phyloP scores from a whole-genome alignment of 2,797 vertebrate species.

The Smutsia gigantea region DNA sequence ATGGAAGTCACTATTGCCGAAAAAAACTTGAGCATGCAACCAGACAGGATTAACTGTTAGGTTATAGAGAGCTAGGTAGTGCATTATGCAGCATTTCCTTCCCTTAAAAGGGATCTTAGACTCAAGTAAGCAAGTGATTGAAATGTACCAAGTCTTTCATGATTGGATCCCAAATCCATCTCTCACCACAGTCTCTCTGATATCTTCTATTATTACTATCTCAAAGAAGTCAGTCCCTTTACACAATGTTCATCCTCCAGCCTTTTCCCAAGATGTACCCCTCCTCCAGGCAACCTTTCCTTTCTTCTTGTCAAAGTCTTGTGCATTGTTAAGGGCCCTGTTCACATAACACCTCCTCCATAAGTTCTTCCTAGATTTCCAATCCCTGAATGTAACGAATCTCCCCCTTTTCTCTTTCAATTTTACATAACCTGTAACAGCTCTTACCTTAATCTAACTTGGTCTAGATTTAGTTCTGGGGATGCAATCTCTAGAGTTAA shows the following conservation, averaged over 20 bases:
- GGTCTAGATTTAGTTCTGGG: background rate
- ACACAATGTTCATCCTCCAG: background rate
- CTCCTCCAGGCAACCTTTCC: background rate
- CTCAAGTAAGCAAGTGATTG: background rate
- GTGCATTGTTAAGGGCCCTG: background rate
- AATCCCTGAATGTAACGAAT: background rate
- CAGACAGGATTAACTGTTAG: background rate
- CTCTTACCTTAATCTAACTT: background rate
- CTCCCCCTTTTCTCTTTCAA: background rate
- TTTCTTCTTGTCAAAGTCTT: background rate
- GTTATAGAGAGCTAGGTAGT: background rate
- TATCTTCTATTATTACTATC: background rate
- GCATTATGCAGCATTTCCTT: background rate
- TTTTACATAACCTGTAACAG: background rate
- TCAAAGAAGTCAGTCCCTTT: background rate
- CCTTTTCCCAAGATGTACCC: background rate
- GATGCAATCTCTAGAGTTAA: background rate
- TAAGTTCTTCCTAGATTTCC: background rate
- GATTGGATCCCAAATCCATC: background rate
- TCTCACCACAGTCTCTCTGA: background rate
- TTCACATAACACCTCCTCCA: background rate
- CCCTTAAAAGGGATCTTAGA: background rate
- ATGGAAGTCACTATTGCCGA: background rate
- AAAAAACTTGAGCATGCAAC: background rate
- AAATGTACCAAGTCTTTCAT: background rate